A percentile compares a stretch with the other conserved stretches of the same genome.
Conservation (phyloP, 2,888 invertebrate genomes). For the Fissipunctia ypsillon region DNA sequence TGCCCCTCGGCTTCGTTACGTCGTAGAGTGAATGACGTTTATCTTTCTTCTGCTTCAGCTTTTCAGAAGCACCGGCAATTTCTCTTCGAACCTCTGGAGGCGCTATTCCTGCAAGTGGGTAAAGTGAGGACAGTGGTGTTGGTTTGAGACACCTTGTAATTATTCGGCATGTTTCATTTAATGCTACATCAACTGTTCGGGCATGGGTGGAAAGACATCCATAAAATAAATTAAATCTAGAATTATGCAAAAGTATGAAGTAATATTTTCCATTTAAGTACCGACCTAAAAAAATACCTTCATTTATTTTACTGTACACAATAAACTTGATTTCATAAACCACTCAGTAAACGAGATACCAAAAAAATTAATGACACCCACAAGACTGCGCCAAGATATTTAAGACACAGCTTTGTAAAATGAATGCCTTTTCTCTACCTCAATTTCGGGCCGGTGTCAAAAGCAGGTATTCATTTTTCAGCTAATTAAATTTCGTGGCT, state of each 20-base stretch:
- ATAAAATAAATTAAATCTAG: not conserved
- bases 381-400: constrained; percentile 49
- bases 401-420: constrained; percentile 60
- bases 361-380: constrained; percentile 49
- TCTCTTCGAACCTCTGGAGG: too few relatives aligned
- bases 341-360: constrained; percentile 27
- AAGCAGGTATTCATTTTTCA: constrained; percentile 63
- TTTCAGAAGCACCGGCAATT: too few relatives aligned
- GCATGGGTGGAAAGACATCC: too few relatives aligned
- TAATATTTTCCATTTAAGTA: constrained; percentile 14
- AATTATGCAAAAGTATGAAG: not conserved
- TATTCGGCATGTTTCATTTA: too few relatives aligned
- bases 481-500: constrained; percentile 62
- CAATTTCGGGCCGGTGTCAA: constrained; percentile 59
- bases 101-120: too few relatives aligned
- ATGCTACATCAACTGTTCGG: too few relatives aligned
- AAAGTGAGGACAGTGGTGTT: too few relatives aligned
- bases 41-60: too few relatives aligned
- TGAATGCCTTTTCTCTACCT: constrained; percentile 51
- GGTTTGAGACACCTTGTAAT: too few relatives aligned
- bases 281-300: constrained; percentile 3
- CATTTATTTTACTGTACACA: constrained; percentile 22
- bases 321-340: constrained; percentile 19
- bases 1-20: too few relatives aligned
- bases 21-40: too few relatives aligned